Evolutionary conservation across 64 coral and sea anemone genomes (phyloP).

Genomic region (Actinia tenebrosa): DNA sequence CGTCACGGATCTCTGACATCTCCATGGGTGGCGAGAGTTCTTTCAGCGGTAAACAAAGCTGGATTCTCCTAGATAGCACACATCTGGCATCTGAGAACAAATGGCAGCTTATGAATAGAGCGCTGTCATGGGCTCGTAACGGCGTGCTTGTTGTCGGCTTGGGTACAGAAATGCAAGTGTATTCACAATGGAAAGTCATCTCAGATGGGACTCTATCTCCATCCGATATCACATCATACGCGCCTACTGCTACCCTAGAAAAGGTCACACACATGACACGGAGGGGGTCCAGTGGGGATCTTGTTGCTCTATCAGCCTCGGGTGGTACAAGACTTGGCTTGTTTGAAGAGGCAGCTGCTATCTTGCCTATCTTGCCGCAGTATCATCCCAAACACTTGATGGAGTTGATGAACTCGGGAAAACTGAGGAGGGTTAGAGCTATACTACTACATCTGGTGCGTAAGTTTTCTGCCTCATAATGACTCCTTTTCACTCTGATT

Average conservation of each 20-base stretch:
- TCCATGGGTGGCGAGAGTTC: constrained; percentile 47
- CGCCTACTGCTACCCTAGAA: constrained; percentile 50
- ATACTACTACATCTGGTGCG: constrained; percentile 92
- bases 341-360: constrained; percentile 76
- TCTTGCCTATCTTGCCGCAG: constrained; percentile 83
- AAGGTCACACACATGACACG: constrained; percentile 58
- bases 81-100: constrained; percentile 72
- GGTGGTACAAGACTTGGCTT: constrained; percentile 66
- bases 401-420: constrained; percentile 98
- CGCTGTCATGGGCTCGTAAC: constrained; percentile 80
- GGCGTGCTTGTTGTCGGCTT: constrained; percentile 89
- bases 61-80: constrained; percentile 71
- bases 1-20: constrained; percentile 63
- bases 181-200: constrained; percentile 49
- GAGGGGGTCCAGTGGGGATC: constrained; percentile 42
- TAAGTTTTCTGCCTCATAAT: neutral
- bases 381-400: constrained; percentile 97
- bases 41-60: constrained; percentile 55
- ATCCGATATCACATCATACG: constrained; percentile 54
- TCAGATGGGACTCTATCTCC: constrained; percentile 54
- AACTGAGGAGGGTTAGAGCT: constrained; percentile 83
- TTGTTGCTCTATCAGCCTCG: constrained; percentile 59
- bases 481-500: too few species aligned
- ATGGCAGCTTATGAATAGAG: constrained; percentile 65
- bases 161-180: constrained; percentile 90